These are phyloP conservation scores for Hemiscyllium ocellatum DNA, from an alignment of 2,113 vertebrate genomes.

Conservation along the genomic window DNA sequence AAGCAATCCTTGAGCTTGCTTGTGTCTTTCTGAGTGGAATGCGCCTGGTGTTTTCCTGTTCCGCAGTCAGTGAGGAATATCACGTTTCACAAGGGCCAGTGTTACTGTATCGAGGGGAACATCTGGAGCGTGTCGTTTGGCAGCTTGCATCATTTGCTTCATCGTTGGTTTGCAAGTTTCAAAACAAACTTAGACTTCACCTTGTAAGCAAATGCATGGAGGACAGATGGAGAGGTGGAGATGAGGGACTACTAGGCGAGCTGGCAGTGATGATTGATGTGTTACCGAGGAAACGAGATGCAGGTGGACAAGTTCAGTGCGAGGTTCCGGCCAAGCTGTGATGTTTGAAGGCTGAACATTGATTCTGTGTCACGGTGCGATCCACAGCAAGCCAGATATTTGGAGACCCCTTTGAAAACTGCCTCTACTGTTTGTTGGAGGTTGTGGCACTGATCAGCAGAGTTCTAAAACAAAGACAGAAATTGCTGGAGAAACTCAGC, in stretches of 20 bases:
- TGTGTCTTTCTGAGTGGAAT: neutral
- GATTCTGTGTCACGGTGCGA: neutral
- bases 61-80: neutral
- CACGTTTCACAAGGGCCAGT: neutral
- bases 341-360: neutral
- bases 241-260: neutral
- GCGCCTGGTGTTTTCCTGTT: neutral
- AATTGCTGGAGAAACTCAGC: no score
- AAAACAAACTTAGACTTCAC: neutral
- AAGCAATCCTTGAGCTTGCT: neutral
- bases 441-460: neutral
- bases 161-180: neutral
- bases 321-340: neutral
- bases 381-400: neutral
- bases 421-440: neutral
- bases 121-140: neutral
- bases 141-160: neutral
- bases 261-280: neutral
- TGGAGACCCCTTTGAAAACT: neutral
- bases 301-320: neutral
- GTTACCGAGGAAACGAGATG: neutral
- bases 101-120: neutral
- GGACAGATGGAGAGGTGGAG: neutral
- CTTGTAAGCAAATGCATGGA: neutral
- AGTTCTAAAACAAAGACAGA: no score